Evolutionary conservation across 2,113 vertebrate genomes (phyloP).

Genomic region (Sylvietta virens): DNA sequence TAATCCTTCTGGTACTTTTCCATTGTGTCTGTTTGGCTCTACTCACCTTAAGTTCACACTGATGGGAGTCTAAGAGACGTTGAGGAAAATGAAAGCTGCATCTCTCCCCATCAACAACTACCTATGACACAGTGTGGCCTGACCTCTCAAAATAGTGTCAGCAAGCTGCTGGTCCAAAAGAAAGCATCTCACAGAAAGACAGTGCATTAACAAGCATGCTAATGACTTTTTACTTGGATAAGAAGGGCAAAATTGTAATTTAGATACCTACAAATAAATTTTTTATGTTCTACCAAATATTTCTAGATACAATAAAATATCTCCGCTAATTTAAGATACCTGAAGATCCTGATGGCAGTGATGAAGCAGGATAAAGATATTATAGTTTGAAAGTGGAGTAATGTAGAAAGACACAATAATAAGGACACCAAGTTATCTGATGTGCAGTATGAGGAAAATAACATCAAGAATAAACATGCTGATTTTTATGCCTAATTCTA

Average conservation of each 20-base stretch:
- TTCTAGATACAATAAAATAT: not conserved
- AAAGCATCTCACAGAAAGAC: not conserved
- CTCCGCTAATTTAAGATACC: not conserved
- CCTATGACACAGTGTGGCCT: not conserved
- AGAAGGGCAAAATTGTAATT: not conserved
- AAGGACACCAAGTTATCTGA: not conserved
- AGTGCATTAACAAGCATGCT: not conserved
- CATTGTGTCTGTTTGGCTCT: not conserved
- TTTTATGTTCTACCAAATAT: not conserved
- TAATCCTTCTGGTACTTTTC: not conserved
- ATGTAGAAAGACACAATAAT: not conserved
- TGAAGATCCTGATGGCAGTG: not conserved
- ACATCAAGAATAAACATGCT: conserved; percentile 8
- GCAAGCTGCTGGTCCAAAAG: not conserved
- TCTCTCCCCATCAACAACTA: not conserved
- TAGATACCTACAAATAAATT: not conserved
- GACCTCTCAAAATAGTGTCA: not conserved
- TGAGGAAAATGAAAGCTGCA: not conserved
- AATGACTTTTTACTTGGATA: not conserved
- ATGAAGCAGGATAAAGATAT: not conserved
- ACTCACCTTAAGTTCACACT: not conserved
- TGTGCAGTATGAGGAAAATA: not conserved
- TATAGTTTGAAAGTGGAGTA: not conserved
- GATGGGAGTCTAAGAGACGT: not conserved
- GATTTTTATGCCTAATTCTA: conserved; percentile 38